These are phyloP conservation scores for Pachypsylla venusta DNA, from an alignment of 1,140 invertebrate genomes.

Conservation along the genomic window DNA sequence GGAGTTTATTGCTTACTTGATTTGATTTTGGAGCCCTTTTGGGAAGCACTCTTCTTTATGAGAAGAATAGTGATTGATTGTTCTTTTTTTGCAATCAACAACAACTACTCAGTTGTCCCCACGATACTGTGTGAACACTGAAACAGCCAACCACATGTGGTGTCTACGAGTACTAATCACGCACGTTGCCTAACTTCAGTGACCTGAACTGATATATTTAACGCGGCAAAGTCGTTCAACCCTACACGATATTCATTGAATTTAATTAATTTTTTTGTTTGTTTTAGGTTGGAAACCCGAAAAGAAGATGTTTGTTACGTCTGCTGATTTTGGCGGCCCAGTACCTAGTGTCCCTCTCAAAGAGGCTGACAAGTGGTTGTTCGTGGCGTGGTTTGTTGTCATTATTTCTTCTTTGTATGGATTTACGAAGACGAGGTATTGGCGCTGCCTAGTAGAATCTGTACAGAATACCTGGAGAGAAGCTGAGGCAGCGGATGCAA, in stretches of 20 bases:
- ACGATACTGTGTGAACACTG: no score
- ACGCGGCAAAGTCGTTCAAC: neutral
- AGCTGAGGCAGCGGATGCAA: conserved; percentile 48
- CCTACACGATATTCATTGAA: neutral
- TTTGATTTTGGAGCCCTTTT: no score
- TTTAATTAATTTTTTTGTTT: conserved; percentile 12
- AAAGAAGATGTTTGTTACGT: conserved; percentile 49
- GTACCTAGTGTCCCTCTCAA: conserved; percentile 51
- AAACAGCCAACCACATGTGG: no score
- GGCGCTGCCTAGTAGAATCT: conserved; percentile 64
- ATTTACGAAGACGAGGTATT: conserved; percentile 55
- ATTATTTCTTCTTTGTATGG: conserved; percentile 57
- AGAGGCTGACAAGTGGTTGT: conserved; percentile 66
- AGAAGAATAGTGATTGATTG: no score
- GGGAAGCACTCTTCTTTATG: no score
- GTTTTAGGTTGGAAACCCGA: conserved; percentile 42
- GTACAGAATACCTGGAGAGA: conserved; percentile 79
- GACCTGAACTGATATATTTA: no score
- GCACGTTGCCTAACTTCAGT: no score
- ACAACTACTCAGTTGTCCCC: no score
- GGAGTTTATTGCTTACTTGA: no score
- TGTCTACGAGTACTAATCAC: no score
- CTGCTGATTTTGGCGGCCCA: conserved; percentile 62
- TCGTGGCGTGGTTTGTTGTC: conserved; percentile 75
- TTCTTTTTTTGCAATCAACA: no score